Conservation (phyloP, 2,797 vertebrate genomes). For the Neoniphon sammara region DNA sequence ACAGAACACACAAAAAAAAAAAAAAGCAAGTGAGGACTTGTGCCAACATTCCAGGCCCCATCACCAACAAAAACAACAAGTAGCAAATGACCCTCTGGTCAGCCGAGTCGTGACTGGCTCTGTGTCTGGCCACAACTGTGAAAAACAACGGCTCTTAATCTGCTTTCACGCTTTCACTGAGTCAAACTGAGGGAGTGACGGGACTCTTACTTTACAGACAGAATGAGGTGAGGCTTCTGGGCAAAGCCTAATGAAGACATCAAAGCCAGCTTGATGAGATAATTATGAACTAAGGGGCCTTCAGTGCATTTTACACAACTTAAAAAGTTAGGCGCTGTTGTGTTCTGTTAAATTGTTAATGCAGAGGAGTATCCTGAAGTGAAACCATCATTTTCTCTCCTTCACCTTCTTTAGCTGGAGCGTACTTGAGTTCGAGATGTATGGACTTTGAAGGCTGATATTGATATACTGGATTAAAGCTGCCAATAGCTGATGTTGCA, state of each 20-base stretch:
- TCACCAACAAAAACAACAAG: constrained; percentile 79
- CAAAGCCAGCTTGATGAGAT: constrained; percentile 73
- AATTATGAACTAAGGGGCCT: constrained; percentile 68
- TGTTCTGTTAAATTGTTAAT: constrained; percentile 20
- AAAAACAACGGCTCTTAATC: constrained; percentile 84
- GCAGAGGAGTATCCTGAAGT: constrained; percentile 18
- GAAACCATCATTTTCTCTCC: not conserved
- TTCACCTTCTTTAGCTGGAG: not conserved
- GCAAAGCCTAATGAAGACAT: constrained; percentile 76
- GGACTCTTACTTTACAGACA: constrained; percentile 76
- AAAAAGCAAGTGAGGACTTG: constrained; percentile 62
- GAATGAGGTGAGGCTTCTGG: constrained; percentile 79
- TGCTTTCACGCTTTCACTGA: constrained; percentile 81
- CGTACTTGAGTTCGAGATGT: not conserved
- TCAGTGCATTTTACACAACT: constrained; percentile 47
- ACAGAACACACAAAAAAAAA: constrained; percentile 31
- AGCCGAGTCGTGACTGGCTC: constrained; percentile 77
- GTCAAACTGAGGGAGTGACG: constrained; percentile 79
- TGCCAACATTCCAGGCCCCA: constrained; percentile 76
- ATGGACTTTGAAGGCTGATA: not conserved
- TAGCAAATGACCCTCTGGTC: constrained; percentile 78
- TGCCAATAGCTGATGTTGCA: not conserved
- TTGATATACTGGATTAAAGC: not conserved
- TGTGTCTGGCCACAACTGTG: constrained; percentile 70
- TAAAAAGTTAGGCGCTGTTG: constrained; percentile 46